A percentile compares a stretch with the other conserved stretches of the same genome.
Conservation (phyloP, 1,140 invertebrate species). For the Heterodera carotae region DNA sequence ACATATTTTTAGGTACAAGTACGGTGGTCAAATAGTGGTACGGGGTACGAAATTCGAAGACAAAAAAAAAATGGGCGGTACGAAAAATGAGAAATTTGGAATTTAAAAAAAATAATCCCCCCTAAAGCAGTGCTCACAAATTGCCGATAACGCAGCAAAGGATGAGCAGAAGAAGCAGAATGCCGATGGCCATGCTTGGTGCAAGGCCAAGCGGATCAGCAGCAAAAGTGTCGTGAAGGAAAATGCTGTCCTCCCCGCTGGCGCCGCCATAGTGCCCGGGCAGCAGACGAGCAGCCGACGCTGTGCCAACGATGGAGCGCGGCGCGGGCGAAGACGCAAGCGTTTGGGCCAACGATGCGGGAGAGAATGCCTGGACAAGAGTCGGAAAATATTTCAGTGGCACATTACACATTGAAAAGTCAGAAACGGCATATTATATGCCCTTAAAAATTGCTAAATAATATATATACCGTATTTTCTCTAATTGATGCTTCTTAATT, state of each 20-base stretch:
- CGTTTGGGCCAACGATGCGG: background rate
- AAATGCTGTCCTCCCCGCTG: background rate
- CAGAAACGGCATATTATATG: no score
- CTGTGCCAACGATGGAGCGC: background rate
- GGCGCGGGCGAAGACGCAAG: background rate
- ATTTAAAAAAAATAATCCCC: background rate
- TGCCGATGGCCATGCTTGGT: constrained; percentile 51
- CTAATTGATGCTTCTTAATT: no score
- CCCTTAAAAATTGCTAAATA: no score
- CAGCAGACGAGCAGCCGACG: background rate
- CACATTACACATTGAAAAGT: no score
- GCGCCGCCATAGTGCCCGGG: background rate
- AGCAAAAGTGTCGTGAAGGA: background rate
- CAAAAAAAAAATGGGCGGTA: no score
- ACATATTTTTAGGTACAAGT: no score
- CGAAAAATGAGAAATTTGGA: no score
- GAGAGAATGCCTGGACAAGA: background rate
- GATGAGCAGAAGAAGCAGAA: constrained; percentile 65
- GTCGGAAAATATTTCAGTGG: no score
- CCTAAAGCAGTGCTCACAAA: constrained; percentile 66
- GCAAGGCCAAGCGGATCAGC: constrained; percentile 15
- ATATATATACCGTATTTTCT: no score
- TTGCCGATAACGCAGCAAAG: constrained; percentile 74
- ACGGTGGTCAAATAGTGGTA: no score
- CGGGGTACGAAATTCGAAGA: no score